These are phyloP conservation scores for Beroe forskalii DNA, from an alignment of 37 sponge, comb jelly and placozoan species.

Conservation along the genomic window DNA sequence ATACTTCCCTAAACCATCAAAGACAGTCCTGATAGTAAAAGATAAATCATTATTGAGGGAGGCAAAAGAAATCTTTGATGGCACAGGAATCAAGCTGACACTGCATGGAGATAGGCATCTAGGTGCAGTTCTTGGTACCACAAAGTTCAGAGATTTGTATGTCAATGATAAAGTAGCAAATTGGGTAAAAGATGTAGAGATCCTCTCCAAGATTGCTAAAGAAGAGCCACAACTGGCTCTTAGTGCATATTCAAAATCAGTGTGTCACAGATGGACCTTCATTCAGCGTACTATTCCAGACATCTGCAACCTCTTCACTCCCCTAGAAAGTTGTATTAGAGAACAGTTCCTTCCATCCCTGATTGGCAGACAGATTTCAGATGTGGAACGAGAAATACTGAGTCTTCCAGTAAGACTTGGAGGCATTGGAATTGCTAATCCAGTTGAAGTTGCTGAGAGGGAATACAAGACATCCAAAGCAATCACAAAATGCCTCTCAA, in stretches of 20 bases:
- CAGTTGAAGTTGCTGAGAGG: too few relatives aligned
- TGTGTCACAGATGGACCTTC: background rate
- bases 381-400: too few relatives aligned
- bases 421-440: too few relatives aligned
- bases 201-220: background rate
- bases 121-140: background rate
- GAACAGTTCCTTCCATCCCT: too few relatives aligned
- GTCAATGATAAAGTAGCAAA: background rate
- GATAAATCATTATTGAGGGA: background rate
- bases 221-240: background rate
- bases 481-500: too few relatives aligned
- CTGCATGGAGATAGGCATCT: background rate
- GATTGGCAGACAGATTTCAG: too few relatives aligned
- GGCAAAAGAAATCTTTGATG: background rate
- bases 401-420: too few relatives aligned
- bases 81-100: background rate
- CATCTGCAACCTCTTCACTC: too few relatives aligned
- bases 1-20: slow-evolving; percentile 7
- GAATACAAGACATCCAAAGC: too few relatives aligned
- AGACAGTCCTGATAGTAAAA: slow-evolving; percentile 36
- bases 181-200: background rate
- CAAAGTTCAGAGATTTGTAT: background rate
- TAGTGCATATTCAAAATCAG: background rate
- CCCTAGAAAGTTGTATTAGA: too few relatives aligned
- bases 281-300: background rate